Base-by-base conservation (phyloP, 2,888 invertebrate species). In the Dicroscelio sp. region DNA sequence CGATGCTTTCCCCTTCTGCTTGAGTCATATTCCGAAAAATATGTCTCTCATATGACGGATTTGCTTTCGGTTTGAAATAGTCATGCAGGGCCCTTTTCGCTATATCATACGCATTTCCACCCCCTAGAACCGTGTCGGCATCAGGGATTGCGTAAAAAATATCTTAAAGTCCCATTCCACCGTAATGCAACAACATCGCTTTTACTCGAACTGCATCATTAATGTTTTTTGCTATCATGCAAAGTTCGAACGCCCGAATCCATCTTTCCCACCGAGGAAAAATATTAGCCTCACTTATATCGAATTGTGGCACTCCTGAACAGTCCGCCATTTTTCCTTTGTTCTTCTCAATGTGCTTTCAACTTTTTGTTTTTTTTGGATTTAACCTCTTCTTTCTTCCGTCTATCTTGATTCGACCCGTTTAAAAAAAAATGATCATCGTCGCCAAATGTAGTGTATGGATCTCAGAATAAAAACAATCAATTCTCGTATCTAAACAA, bases 41-140 rank as follows among this genome's bases (percentile, higher is more conserved):
- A n/a, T n/a, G n/a, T 73, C 96, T 83, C 92, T 96, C 95, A 90
- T 95, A 96, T 27, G 94, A 93, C 33, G 94, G 95, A 85, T 95
- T 95, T 88, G 94, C 94, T 78, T 92, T 90, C 1, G 94, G 95
- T 43, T 94, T 95, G 82, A 95, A 95, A 87, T 95, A 93, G 0
- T 48, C 20, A n/a, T 76, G 58, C n/a, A 88, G 30, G 3, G 17
- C 52, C 17, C 5, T 17, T 35, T 79, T 86, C 33, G 86, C 79
- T 31, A 58, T 71, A 14, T 14, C n/a, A 27, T 75, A 87, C 31
- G 86, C 75, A 43, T 87, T 23, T 65, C 48, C 83, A 2, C 38
- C 71, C 30, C 48, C 75, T 1, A 4, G 63, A 2, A 75, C 80
- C 25, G 38, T 52, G 12, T 75, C 71, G 1, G 76, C 86, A 10